A percentile compares a stretch with the other conserved stretches of the same genome.
phyloP scores from a whole-genome alignment of 2,113 vertebrate genomes.

The Cynopterus brachyotis region DNA sequence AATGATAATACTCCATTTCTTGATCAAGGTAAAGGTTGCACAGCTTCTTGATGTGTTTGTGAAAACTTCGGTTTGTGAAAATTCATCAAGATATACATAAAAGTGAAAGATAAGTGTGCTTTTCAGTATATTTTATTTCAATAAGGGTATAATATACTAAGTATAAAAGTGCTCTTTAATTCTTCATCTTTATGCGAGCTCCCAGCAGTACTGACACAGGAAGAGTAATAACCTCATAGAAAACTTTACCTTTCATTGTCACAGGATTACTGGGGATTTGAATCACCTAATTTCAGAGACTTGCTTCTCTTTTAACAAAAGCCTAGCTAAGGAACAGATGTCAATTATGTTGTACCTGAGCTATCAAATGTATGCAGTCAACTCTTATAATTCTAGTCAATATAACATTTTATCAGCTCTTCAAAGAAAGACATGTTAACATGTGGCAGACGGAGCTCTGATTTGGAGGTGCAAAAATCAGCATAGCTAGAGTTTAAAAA shows the following conservation, averaged over 20 bases:
- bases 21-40: not conserved
- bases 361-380: not conserved
- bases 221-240: not conserved
- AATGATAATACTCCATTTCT: not conserved
- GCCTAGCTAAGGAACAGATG: not conserved
- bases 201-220: not conserved
- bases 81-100: not conserved
- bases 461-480: conserved; percentile 9
- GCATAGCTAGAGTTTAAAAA: not conserved
- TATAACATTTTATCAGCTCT: conserved; percentile 23
- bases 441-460: not conserved
- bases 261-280: not conserved
- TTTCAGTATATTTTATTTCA: conserved; percentile 26
- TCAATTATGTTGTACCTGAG: not conserved
- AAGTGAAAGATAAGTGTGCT: not conserved
- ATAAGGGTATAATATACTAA: not conserved
- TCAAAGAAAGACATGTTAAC: conserved; percentile 36
- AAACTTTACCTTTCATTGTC: not conserved
- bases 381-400: conserved; percentile 6
- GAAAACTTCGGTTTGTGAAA: not conserved
- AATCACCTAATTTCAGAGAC: not conserved
- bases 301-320: conserved; percentile 17
- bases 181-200: not conserved
- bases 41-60: not conserved
- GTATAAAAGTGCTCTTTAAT: not conserved